A percentile compares a stretch with the other conserved stretches of the same genome.
phyloP scores from a whole-genome alignment of 1,140 invertebrate genomes.

The Apis dorsata region DNA sequence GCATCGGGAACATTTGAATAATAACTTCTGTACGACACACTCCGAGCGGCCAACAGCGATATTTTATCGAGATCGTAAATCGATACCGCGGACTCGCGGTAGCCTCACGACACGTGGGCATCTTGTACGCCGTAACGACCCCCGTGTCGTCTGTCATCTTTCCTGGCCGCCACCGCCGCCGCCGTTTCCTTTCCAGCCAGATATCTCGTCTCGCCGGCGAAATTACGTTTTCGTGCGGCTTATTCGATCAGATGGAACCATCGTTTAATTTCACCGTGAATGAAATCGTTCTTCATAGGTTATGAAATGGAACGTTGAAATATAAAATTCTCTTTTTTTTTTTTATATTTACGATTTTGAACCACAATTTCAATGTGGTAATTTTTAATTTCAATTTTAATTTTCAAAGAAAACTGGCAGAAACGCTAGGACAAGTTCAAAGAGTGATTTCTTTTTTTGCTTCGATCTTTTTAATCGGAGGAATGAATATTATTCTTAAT shows the following conservation, averaged over 20 bases:
- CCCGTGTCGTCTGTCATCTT: constrained; percentile 60
- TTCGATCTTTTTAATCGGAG: too few relatives aligned
- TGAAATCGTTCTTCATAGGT: not conserved
- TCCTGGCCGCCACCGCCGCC: constrained; percentile 5
- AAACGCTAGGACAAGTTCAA: too few relatives aligned
- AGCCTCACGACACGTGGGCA: constrained; percentile 48
- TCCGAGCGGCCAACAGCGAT: constrained; percentile 21
- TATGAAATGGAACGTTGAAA: too few relatives aligned
- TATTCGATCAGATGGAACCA: not conserved
- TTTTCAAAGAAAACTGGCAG: too few relatives aligned
- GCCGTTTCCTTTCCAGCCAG: constrained; percentile 18
- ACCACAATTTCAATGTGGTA: too few relatives aligned
- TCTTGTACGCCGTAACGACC: constrained; percentile 54
- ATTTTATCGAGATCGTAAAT: constrained; percentile 56
- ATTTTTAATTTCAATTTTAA: too few relatives aligned
- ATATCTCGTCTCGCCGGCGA: not conserved
- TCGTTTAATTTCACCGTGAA: constrained; percentile 9
- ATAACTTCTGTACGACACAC: constrained; percentile 41
- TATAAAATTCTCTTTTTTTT: too few relatives aligned
- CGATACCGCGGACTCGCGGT: constrained; percentile 46
- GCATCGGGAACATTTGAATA: constrained; percentile 45
- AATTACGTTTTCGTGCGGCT: not conserved
- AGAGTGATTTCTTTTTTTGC: too few relatives aligned
- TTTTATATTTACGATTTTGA: too few relatives aligned
- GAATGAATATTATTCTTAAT: too few relatives aligned